Evolutionary conservation across 2,113 vertebrate species (phyloP).

Genomic region (Thinocorus orbignyianus): DNA sequence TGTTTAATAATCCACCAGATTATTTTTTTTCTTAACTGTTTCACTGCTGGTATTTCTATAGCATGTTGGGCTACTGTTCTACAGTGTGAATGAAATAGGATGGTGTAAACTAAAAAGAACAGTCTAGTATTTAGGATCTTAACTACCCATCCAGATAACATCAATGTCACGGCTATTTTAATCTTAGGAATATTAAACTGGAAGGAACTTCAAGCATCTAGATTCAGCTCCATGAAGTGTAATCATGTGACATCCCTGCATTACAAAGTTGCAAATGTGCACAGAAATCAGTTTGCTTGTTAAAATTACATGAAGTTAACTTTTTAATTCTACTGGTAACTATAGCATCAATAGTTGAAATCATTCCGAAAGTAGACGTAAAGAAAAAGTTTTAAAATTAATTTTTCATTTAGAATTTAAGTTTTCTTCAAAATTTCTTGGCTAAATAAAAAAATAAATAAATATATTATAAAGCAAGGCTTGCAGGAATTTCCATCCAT

Average conservation of each 20-base stretch:
- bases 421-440: background rate
- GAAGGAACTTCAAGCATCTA: background rate
- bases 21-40: background rate
- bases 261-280: background rate
- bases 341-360: background rate
- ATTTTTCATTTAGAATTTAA: background rate
- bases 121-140: background rate
- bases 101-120: background rate
- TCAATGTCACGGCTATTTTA: background rate
- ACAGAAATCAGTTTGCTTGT: background rate
- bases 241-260: background rate
- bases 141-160: background rate
- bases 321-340: background rate
- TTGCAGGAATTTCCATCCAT: background rate
- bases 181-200: background rate
- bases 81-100: background rate
- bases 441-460: fast-evolving
- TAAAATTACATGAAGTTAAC: background rate
- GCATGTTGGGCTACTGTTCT: background rate
- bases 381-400: background rate
- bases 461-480: background rate
- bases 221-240: background rate
- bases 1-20: background rate
- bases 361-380: background rate
- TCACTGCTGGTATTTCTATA: background rate